Base-by-base conservation (phyloP, 2,888 invertebrate species). In the Nemapogon koenigi region DNA sequence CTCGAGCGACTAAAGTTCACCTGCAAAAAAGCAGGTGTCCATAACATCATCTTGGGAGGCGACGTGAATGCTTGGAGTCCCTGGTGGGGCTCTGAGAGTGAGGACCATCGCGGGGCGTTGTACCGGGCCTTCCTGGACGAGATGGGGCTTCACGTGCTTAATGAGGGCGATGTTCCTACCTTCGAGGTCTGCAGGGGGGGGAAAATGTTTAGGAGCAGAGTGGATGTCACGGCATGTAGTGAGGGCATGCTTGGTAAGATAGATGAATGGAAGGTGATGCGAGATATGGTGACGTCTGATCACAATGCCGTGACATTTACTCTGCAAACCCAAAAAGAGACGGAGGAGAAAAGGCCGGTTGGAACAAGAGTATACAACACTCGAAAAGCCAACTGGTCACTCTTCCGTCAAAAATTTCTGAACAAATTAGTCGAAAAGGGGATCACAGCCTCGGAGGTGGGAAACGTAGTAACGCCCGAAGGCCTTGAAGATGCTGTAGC, bases 361-460 rank as follows among this genome's bases (percentile, higher is more conserved):
- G 40, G 41, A 1, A 45, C 45, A 10, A 36, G 45, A 17, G 13
- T 25, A 18, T 45, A 29, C 16, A 43, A 41, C 11, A 45, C 38
- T 3, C 38, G 32, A 10, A 43, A 43, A 31, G 45, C 43, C 16
- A 41, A 43, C 13, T 45, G 43, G 45, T 8, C n/a, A 16, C 10
- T 25, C 4, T 39, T 37, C 27, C 3, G 15, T 28, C 3, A 2
- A 13, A 28, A 28, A 4, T 13, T 28, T 4, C 3, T 4, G 10
- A 16, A 16, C 4, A 2, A 3, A 25, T 10, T 36, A 8, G 13
- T 10, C 2, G 27, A 40, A 25, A 14, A 30, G 7, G 22, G 25
- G 10, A 36, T 40, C 1, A 13, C n/a, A n/a, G n/a, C n/a, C n/a
- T n/a, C n/a, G n/a, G n/a, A n/a, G n/a, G n/a, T n/a, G n/a, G n/a